Evolutionary conservation across 2,888 invertebrate genomes (phyloP).

Genomic region (Keiferia lycopersicella): DNA sequence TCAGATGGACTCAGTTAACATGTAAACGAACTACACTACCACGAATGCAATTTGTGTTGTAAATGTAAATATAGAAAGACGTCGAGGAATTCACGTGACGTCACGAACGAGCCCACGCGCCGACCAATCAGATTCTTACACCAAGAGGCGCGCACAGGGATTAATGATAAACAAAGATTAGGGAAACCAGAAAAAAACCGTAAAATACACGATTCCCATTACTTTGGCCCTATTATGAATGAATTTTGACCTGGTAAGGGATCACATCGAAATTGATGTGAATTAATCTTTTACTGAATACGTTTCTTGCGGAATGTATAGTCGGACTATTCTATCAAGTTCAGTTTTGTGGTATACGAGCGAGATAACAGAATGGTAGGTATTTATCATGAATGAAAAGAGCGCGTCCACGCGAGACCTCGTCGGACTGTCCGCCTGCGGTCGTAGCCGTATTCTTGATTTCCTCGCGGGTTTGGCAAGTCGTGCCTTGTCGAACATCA

Average conservation of each 20-base stretch:
- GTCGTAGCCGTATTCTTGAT: conserved; percentile 59
- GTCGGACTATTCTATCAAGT: conserved; percentile 39
- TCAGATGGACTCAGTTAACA: conserved; percentile 40
- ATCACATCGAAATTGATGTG: conserved; percentile 22
- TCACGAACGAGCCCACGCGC: conserved; percentile 78
- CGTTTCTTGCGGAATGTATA: conserved; percentile 20
- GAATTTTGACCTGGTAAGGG: conserved; percentile 14
- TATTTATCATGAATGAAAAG: conserved; percentile 72
- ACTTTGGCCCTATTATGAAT: conserved; percentile 7
- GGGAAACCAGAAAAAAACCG: neutral
- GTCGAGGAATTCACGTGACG: conserved; percentile 74
- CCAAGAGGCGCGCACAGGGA: conserved; percentile 82
- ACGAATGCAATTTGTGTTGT: conserved; percentile 50
- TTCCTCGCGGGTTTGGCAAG: conserved; percentile 66
- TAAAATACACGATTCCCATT: conserved; percentile 13
- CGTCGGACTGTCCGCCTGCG: conserved; percentile 44
- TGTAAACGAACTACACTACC: conserved; percentile 38
- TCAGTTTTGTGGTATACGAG: conserved; percentile 44
- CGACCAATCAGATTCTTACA: conserved; percentile 77
- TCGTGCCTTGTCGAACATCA: conserved; percentile 58
- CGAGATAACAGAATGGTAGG: conserved; percentile 59
- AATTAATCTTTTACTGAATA: conserved; percentile 29
- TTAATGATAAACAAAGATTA: conserved; percentile 40
- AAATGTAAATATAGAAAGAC: conserved; percentile 61
- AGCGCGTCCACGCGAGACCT: conserved; percentile 57